Evolutionary conservation across 1,140 invertebrate species (phyloP), one percentile per base, ranked within the genome.

Genomic region (Hesperophylax magnus): DNA sequence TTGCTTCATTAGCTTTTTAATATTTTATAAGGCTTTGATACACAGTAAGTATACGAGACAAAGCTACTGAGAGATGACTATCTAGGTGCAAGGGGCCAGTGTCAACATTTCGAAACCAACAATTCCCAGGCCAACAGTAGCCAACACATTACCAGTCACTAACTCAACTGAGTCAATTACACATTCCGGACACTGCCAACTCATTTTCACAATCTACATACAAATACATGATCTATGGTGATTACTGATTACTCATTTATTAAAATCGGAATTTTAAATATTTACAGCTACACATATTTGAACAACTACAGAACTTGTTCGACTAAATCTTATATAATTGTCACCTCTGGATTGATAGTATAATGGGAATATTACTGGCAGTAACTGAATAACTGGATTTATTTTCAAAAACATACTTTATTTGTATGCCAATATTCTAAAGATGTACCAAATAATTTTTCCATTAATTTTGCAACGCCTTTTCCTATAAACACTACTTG

Each of bases 1-100:
- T 63, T 78, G 63, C 22, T 27, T 69, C 63, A 69, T 69, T 78
- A 78, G 56, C 75, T 75, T 24, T 77, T 27, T 54, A 63, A 67
- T 34, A 67, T 67, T 31, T 61, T 78, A 83, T 82, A 83, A 83
- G 81, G 81, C 81, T 83, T 80, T 78, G 78, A 83, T 83, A 80
- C 78, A 74, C 78, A 83, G 67, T 78, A 61, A 81, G 75, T 81
- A 74, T 34, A 75, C 76, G 79, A 83, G 60, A 80, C 74, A 72
- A 47, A 47, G 71, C 77, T 81, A 83, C n/a, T 60, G 54, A 79
- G 54, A 79, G 76, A 52, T 81, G 58, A 78, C 61, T 69, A 72
- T 77, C 74, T 81, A 83, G 20, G 82, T 83, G 82, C 79, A 27
- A 65, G 79, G 80, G 82, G 76, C 71, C 67, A 75, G 71, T 54